A percentile compares a stretch with the other conserved stretches of the same genome.
These are phyloP conservation scores for Platyscapa corneri DNA, from an alignment of 1,140 invertebrate species.

Conservation along the genomic window DNA sequence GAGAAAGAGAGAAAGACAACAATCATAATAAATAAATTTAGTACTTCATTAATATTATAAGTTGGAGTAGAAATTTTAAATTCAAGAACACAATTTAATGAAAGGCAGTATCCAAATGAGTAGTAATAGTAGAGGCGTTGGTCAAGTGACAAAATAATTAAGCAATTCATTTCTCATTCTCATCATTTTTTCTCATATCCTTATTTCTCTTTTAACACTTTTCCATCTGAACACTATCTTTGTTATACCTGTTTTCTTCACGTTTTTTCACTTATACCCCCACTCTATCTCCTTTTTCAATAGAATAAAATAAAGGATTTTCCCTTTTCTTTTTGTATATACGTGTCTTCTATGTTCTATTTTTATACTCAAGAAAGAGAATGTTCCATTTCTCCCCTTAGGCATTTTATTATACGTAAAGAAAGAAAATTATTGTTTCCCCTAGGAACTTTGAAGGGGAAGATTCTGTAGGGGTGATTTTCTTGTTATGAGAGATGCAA, in stretches of 20 bases:
- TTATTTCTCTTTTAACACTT: background rate
- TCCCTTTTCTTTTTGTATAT: background rate
- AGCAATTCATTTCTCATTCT: background rate
- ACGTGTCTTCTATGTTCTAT: background rate
- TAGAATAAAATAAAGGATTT: slow-evolving; percentile 18
- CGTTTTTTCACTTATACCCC: too few relatives aligned
- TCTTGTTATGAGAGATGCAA: too few relatives aligned
- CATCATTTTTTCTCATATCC: background rate
- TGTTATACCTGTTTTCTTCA: background rate
- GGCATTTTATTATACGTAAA: background rate
- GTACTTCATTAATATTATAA: background rate
- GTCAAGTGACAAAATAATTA: slow-evolving; percentile 8
- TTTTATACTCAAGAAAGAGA: background rate
- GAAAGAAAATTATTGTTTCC: too few relatives aligned
- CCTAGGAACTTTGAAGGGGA: too few relatives aligned
- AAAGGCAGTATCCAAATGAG: too few relatives aligned
- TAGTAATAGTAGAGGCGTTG: too few relatives aligned
- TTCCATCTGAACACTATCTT: background rate
- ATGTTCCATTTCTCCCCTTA: background rate
- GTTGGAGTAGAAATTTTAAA: background rate
- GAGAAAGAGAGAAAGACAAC: background rate
- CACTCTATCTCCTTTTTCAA: background rate
- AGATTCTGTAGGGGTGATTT: too few relatives aligned
- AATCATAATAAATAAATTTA: background rate
- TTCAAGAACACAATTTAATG: too few relatives aligned